Evolutionary conservation across 37 sponge, comb jelly and placozoan species (phyloP), one percentile per base, ranked within the genome.

Genomic region (Amphimedon queenslandica): DNA sequence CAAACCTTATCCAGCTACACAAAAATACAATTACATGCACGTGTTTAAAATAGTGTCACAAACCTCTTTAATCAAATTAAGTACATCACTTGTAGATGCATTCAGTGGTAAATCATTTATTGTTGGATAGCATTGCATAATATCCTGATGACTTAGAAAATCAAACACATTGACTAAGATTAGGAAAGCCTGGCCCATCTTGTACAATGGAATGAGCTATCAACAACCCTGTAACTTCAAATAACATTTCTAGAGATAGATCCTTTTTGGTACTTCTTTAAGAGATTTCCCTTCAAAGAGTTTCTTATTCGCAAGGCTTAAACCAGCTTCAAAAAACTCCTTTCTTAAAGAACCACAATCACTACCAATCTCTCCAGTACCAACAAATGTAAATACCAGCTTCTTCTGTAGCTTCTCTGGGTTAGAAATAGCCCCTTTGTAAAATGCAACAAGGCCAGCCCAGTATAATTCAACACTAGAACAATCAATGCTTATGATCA

Each of bases 171-270:
- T 33, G 66, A 42, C 84, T 70, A 6, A 83, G 42, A 43, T 39
- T 61, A 6, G 72, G 64, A 30, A 76, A 38, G 1, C 65, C 72
- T 20, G 72, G 84, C 10, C 77, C 84, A 32, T 31, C 71, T 30
- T 72, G 85, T 18, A 77, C 11, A 37, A 84, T 66, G 20, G 85
- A 84, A 66, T 84, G 85, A 29, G 51, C 74, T 39, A 84, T 21
- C 30, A 84, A 3, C 73, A 84, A 71, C 39, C 85, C 85, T 37
- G 51, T 40, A 2, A 77, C 35, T 66, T 77, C 74, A 43, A 65
- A 84, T 6, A 39, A 0, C 4, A 55, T 27, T 40, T 84, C 78
- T 31, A 77, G 21, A 2, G 43, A 42, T 24, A 20, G 29, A 28
- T 84, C 85, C 65, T 72, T 72, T 47, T 77, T 84, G 27, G 69